Conservation (phyloP, 2,797 vertebrate species). For the Capromys pilorides region DNA sequence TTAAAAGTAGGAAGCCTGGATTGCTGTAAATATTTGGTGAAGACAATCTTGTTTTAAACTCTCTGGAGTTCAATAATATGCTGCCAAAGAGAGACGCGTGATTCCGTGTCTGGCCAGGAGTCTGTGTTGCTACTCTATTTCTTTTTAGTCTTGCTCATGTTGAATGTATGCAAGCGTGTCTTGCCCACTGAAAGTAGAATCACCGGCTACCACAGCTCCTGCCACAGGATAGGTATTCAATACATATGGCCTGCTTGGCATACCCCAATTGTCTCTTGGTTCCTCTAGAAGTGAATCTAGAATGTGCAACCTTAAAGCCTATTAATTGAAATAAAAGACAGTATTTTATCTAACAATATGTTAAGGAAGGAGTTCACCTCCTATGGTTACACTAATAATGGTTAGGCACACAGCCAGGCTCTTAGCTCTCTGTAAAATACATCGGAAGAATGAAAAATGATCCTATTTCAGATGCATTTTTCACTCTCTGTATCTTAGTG, state of each 20-base stretch:
- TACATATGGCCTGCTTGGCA: slow-evolving; percentile 4
- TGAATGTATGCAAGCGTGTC: neutral
- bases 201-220: neutral
- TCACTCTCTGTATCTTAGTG: slow-evolving; percentile 68
- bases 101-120: slow-evolving; percentile 9
- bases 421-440: slow-evolving; percentile 57
- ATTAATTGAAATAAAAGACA: slow-evolving; percentile 70
- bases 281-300: slow-evolving; percentile 59
- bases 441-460: slow-evolving; percentile 74
- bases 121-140: neutral
- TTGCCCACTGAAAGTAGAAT: neutral
- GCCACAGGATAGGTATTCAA: neutral
- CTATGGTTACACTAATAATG: slow-evolving; percentile 53
- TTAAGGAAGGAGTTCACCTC: slow-evolving; percentile 40
- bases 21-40: neutral
- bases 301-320: slow-evolving; percentile 38
- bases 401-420: slow-evolving; percentile 69
- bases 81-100: neutral
- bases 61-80: neutral
- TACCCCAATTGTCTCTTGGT: neutral
- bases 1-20: neutral
- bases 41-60: neutral
- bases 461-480: slow-evolving; percentile 70
- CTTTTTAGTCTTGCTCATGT: slow-evolving; percentile 7
- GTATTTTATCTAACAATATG: slow-evolving; percentile 57